A percentile compares a stretch with the other conserved stretches of the same genome.
These are phyloP conservation scores for Bellardia bayeri DNA, from an alignment of 2,888 invertebrate genomes.

Conservation along the genomic window DNA sequence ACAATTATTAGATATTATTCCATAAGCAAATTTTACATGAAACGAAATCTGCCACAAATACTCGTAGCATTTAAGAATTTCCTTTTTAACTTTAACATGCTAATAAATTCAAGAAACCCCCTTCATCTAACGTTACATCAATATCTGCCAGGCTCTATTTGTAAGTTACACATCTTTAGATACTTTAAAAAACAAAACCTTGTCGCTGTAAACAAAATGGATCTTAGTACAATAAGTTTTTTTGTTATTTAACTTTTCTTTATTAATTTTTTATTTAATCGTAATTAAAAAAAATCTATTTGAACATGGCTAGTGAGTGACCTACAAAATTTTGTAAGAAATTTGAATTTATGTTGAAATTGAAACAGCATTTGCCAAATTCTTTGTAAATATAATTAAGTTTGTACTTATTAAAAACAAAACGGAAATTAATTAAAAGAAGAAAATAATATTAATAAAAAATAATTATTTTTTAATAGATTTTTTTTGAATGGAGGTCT, in stretches of 20 bases:
- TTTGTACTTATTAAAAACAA: slow-evolving; percentile 58
- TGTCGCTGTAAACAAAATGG: slow-evolving; percentile 4
- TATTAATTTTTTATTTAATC: slow-evolving; percentile 22
- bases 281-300: slow-evolving; percentile 1
- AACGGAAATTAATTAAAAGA: slow-evolving; percentile 46
- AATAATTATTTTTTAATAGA: neutral
- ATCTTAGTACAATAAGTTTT: slow-evolving; percentile 58
- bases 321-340: slow-evolving; percentile 49
- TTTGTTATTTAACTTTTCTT: slow-evolving; percentile 48
- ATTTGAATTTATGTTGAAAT: slow-evolving; percentile 47
- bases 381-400: slow-evolving; percentile 72
- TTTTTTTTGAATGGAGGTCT: too few species aligned
- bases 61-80: slow-evolving; percentile 82
- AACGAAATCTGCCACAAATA: slow-evolving; percentile 78
- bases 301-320: slow-evolving; percentile 73
- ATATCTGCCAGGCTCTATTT: slow-evolving; percentile 30
- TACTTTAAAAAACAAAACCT: neutral
- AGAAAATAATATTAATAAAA: neutral
- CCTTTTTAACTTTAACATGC: slow-evolving; percentile 85
- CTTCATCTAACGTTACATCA: neutral
- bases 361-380: slow-evolving; percentile 71
- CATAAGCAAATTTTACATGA: slow-evolving; percentile 64
- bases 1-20: slow-evolving; percentile 83
- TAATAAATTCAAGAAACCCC: slow-evolving; percentile 23
- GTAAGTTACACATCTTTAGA: neutral